phyloP scores from a whole-genome alignment of 2,113 vertebrate genomes.

The Gadus macrocephalus region DNA sequence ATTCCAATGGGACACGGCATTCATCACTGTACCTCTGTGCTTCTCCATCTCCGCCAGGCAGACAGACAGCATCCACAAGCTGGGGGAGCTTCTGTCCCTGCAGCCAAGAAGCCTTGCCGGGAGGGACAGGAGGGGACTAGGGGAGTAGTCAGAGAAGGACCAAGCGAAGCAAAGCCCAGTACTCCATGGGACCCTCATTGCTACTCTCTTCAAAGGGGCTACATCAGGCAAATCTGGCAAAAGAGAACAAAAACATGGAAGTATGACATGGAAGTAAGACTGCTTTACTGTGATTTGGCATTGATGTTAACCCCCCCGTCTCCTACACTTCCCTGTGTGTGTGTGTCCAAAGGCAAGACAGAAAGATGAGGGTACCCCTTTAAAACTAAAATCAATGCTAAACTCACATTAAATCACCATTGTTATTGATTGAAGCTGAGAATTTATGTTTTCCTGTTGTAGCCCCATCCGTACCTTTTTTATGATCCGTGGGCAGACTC shows the following conservation, averaged over 20 bases:
- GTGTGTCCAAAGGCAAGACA: too few species aligned
- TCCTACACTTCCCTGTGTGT: too few species aligned
- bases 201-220: conserved; percentile 33
- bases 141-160: conserved; percentile 39
- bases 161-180: conserved; percentile 21
- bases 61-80: conserved; percentile 64
- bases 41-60: conserved; percentile 71
- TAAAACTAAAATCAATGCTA: not conserved
- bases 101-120: conserved; percentile 30
- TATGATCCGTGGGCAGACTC: not conserved
- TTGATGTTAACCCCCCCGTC: too few species aligned
- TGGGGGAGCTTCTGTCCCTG: conserved; percentile 7
- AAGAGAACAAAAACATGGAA: not conserved
- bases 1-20: not conserved
- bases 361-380: not conserved
- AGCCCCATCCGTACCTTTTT: conserved; percentile 2
- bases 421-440: too few species aligned
- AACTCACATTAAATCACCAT: not conserved
- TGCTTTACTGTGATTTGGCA: too few species aligned
- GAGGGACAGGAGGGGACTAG: conserved; percentile 30
- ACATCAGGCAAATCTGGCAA: conserved; percentile 17
- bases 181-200: conserved; percentile 37
- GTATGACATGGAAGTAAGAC: too few species aligned
- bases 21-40: conserved; percentile 49
- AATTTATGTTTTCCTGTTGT: too few species aligned